Conservation (phyloP, 2,113 vertebrate genomes). For the Eptatretus burgeri region DNA sequence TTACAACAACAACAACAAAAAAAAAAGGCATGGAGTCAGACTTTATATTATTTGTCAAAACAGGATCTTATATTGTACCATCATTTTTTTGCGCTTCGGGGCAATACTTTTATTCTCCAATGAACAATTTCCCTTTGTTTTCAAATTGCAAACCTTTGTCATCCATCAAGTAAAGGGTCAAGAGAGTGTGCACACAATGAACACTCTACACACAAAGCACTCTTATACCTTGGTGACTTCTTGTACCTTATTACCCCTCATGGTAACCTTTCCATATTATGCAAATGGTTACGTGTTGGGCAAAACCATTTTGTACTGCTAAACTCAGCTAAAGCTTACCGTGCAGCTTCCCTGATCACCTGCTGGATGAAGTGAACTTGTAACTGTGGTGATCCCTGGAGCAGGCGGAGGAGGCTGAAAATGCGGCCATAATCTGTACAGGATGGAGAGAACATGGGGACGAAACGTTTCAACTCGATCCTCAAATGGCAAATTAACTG, state of each 20-base stretch:
- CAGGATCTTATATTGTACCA: background rate
- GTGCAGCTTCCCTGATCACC: slow-evolving; percentile 75
- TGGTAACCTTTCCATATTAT: background rate
- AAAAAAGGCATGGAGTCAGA: too few relatives aligned
- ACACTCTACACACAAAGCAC: background rate
- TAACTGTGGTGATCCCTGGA: slow-evolving; percentile 62
- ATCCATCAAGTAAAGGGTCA: background rate
- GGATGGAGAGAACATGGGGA: slow-evolving; percentile 13
- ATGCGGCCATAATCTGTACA: slow-evolving; percentile 60
- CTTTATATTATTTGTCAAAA: too few relatives aligned
- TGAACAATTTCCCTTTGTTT: too few relatives aligned
- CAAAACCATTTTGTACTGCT: background rate
- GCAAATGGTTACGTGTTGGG: slow-evolving; percentile 4
- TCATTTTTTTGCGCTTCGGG: too few relatives aligned
- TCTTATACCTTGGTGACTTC: background rate
- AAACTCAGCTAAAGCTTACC: slow-evolving; percentile 20
- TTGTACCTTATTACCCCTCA: background rate
- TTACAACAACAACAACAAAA: too few relatives aligned
- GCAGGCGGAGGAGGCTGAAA: slow-evolving; percentile 69
- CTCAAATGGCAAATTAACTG: background rate
- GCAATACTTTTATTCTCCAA: too few relatives aligned
- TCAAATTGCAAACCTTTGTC: background rate
- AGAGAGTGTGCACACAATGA: background rate
- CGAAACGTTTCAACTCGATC: background rate
- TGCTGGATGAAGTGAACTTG: slow-evolving; percentile 65